Base-by-base conservation (phyloP, 2,888 invertebrate genomes). In the Nemoura dubitans region DNA sequence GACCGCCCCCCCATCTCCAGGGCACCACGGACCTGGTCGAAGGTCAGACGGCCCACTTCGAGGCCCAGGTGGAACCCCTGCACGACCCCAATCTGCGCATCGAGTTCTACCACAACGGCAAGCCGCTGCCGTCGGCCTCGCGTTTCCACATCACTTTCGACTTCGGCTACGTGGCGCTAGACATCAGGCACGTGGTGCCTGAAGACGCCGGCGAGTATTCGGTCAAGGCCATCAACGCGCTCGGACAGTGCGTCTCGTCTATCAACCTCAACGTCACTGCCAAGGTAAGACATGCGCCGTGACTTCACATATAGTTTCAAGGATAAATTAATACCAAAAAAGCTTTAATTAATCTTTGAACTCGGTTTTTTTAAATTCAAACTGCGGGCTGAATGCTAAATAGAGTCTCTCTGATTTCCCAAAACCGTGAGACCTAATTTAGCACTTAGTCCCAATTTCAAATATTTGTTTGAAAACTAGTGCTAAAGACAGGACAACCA, bases 131-230 rank as follows among this genome's bases (percentile, higher is more conserved):
- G 91, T 97, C 97, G 88, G 98, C 97, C 86, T 95, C 97, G 88
- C 94, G 98, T 90, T 98, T 97, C 95, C 98, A 98, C 92, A 97
- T 97, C 90, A 97, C 97, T 89, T 98, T 98, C 91, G 99, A 99
- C 93, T 99, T 99, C 93, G 99, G 99, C 90, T 99, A 98, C 90
- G 97, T 99, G 89, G 97, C 98, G 86, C 93, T 99, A 90, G 98
- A 99, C 92, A 98, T 99, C 90, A 95, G 96, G 89, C 98, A 98
- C 91, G 96, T 97, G 88, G 97, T 98, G 87, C 95, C 98, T 16
- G 98, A 98, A 93, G 99, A 99, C 92, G 97, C 97, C 88, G 99
- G 99, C 87, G 96, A 97, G 92, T 99, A 99, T 92, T 96, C 97
- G 0, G 97, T 98, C 14, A 96, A 96, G 90, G 98, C 98, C 14